Conservation (phyloP, 2,888 invertebrate genomes). For the Athalia cordata region DNA sequence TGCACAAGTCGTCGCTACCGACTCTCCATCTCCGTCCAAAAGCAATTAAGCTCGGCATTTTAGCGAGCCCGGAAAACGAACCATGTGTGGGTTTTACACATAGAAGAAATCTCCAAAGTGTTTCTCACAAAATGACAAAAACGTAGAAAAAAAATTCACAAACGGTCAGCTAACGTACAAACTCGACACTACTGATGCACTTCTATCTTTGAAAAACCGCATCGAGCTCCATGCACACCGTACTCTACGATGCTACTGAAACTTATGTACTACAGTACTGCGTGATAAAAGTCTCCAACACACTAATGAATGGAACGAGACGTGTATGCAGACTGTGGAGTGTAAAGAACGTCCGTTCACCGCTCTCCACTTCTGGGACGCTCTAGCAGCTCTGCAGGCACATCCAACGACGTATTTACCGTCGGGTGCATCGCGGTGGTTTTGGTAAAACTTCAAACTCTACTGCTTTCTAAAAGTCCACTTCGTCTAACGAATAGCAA, state of each 20-base stretch:
- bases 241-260: constrained; percentile 13
- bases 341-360: neutral
- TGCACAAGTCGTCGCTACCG: constrained; percentile 89
- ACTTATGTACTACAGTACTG: neutral
- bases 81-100: neutral
- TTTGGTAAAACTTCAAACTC: no score
- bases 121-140: neutral
- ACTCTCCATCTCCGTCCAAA: constrained; percentile 89
- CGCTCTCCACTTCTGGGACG: neutral
- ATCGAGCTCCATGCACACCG: constrained; percentile 13
- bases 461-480: no score
- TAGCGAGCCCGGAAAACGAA: constrained; percentile 1
- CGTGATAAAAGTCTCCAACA: constrained; percentile 30
- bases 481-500: no score
- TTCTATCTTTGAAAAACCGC: neutral
- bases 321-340: neutral
- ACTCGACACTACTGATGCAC: neutral
- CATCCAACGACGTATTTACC: no score
- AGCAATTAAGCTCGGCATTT: constrained; percentile 89
- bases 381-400: neutral
- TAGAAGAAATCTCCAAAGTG: neutral
- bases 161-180: neutral
- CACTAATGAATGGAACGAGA: constrained; percentile 18
- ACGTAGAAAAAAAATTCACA: neutral
- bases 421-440: no score